Evolutionary conservation across 2,797 vertebrate species (phyloP).

Genomic region (Gambelia wislizenii): DNA sequence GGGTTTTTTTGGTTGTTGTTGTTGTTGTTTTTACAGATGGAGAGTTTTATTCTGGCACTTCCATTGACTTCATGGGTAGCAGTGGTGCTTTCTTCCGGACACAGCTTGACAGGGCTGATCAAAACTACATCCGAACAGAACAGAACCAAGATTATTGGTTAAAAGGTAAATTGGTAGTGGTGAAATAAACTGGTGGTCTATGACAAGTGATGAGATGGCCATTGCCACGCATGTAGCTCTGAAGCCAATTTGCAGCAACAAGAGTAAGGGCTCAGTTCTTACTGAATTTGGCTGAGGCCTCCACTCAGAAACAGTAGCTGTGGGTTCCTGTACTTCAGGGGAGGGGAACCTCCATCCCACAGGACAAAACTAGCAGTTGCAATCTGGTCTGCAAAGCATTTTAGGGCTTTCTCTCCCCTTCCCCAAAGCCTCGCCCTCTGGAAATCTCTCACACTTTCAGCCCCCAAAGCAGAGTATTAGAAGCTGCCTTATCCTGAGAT

Average conservation of each 20-base stretch:
- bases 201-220: not conserved
- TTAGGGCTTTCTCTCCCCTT: too few relatives aligned
- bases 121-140: constrained; percentile 87
- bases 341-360: too few relatives aligned
- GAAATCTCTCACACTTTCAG: too few relatives aligned
- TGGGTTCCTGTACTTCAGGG: not conserved
- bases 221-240: not conserved
- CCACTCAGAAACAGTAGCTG: not conserved
- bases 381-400: too few relatives aligned
- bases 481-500: too few relatives aligned
- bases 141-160: constrained; percentile 89
- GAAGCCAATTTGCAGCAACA: not conserved
- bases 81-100: constrained; percentile 87
- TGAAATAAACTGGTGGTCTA: rapidly evolving
- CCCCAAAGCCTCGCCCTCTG: too few relatives aligned
- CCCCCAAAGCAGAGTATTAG: too few relatives aligned
- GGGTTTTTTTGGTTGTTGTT: too few relatives aligned
- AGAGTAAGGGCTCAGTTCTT: not conserved
- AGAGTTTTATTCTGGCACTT: constrained; percentile 86
- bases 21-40: constrained; percentile 76
- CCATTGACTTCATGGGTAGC: constrained; percentile 90
- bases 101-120: constrained; percentile 67
- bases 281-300: not conserved
- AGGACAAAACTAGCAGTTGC: too few relatives aligned
- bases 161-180: constrained; percentile 74